Base-by-base conservation (phyloP, 2,888 invertebrate species). In the Slavum lentiscoides region DNA sequence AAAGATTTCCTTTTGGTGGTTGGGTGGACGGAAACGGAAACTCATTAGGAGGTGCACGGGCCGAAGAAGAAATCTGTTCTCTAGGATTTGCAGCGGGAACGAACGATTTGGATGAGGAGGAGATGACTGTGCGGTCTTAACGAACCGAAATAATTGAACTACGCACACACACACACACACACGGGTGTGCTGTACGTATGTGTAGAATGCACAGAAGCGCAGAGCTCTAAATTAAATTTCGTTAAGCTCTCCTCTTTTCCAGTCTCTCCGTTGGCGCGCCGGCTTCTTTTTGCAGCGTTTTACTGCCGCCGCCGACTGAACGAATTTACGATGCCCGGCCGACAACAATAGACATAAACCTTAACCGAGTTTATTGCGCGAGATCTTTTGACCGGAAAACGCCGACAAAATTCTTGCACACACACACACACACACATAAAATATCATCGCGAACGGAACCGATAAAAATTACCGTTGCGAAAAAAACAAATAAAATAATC, bases 71-170 rank as follows among this genome's bases (percentile, higher is more conserved):
- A 80, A 80, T 80, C 80, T 80, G 70, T 70, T 64, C 70, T 70
- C 62, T 9, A 70, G 70, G 70, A 70, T 53, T 49, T 66, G 67
- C 30, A 30, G 30, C 30, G 67, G 68, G 61, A 68, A 80, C 43
- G 43, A 43, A 43, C 43, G 43, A 30, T 30, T 30, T 4, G 30
- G 30, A 30, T 4, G 30, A 30, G 43, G 43, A 11, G 43, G 6
- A 49, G 55, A 80, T 72, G 70, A 72, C 77, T 80, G 70, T 70
- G 55, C 72, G 43, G 80, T 80, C 72, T 80, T 80, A 80, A 80
- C 80, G 80, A 80, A 80, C 80, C 80, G 80, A 80, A 80, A 80
- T 80, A 80, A 80, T 80, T 80, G 80, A 80, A 80, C 80, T 72
- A 72, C 80, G 23, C 59, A 59, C n/a, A n/a, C 5, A 58, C 8